A percentile compares a stretch with the other conserved stretches of the same genome.
Evolutionary conservation across 2,113 vertebrate genomes (phyloP).

Genomic region (Phyllopteryx taeniolatus): DNA sequence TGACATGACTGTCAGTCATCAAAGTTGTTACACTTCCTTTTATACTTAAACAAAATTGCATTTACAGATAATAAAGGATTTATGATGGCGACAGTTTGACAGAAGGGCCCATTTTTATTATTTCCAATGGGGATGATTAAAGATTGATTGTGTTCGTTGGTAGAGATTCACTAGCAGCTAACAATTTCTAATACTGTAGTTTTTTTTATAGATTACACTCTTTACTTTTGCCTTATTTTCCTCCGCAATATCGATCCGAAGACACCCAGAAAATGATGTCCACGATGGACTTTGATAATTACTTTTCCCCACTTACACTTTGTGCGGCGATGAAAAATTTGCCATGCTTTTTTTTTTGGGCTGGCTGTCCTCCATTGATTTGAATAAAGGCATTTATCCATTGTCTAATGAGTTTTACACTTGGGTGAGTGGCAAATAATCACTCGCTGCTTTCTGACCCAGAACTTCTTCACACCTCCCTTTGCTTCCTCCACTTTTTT

Average conservation of each 20-base stretch:
- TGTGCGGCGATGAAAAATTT: constrained; percentile 76
- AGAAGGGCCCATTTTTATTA: too few relatives aligned
- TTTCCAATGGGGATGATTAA: neutral
- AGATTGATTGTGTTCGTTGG: neutral
- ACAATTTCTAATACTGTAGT: neutral
- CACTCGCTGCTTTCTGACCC: constrained; percentile 80
- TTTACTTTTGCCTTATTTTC: constrained; percentile 55
- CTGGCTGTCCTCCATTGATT: constrained; percentile 82
- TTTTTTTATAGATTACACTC: constrained; percentile 4
- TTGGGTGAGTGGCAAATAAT: constrained; percentile 96
- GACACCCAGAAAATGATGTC: constrained; percentile 66
- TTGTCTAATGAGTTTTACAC: constrained; percentile 99
- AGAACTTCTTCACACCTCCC: constrained; percentile 60
- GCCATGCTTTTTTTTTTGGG: constrained; percentile 58
- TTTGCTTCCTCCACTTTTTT: constrained; percentile 34
- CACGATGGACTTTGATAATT: constrained; percentile 68
- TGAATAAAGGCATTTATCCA: constrained; percentile 97
- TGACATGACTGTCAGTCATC: neutral
- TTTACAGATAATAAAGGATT: neutral
- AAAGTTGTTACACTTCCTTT: neutral
- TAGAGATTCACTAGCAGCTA: neutral
- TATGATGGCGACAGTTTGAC: neutral
- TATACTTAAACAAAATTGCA: neutral
- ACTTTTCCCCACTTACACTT: constrained; percentile 64
- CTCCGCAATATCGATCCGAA: constrained; percentile 65